Conservation (phyloP, 2,797 vertebrate species). For the Hemitrygon akajei region DNA sequence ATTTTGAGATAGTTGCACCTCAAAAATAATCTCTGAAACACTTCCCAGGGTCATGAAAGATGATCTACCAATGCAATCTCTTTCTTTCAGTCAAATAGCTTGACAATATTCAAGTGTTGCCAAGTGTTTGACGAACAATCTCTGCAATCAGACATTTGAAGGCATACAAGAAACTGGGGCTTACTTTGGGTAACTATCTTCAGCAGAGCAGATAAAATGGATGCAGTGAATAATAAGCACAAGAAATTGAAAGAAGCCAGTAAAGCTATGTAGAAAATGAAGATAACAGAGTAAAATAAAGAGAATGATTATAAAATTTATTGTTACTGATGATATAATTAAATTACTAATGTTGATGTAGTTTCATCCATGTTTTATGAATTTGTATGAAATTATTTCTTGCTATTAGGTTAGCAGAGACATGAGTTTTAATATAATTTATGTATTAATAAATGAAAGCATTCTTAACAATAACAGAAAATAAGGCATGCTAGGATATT, state of each 20-base stretch:
- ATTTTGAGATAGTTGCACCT: background rate
- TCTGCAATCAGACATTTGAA: background rate
- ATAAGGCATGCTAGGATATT: background rate
- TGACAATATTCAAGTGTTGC: background rate
- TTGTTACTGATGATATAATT: too few relatives aligned
- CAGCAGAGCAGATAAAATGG: background rate
- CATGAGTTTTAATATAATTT: background rate
- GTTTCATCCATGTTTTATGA: background rate
- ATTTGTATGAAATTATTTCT: too few relatives aligned
- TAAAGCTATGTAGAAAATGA: background rate
- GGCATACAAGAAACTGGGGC: background rate
- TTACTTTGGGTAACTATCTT: background rate
- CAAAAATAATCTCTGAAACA: background rate
- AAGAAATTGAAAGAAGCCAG: background rate
- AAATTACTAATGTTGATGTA: background rate
- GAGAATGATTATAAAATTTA: background rate
- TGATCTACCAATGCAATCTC: background rate
- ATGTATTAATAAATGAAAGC: background rate
- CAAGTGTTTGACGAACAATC: background rate
- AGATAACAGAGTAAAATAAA: background rate
- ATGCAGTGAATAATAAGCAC: background rate
- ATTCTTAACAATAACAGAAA: background rate
- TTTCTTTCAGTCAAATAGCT: background rate
- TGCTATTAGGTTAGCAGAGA: background rate
- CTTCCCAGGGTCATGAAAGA: background rate